Evolutionary conservation across 2,888 invertebrate species (phyloP), one percentile per base, ranked within the genome.

Genomic region (Tinea semifulvella): DNA sequence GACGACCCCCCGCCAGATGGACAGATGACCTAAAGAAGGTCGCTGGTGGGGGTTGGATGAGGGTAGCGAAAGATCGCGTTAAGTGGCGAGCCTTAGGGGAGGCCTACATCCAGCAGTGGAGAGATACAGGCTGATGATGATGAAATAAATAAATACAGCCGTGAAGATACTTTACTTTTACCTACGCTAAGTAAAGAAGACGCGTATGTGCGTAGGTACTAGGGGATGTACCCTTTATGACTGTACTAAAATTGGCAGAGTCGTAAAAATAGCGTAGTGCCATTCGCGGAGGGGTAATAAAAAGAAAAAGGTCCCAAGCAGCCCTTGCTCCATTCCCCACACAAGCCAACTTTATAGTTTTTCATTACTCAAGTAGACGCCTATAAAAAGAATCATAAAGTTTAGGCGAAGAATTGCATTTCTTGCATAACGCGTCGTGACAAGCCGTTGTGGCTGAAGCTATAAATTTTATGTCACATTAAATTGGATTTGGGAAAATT

Each of bases 291-390:
- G 58, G 51, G 47, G 56, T 58, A 65, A 71, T 77, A 75, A 77
- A 76, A 65, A 53, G 64, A 60, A 71, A 60, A 71, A 71, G 72
- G 72, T 68, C 65, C 68, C 40, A 66, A 61, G 66, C 73, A 65
- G 68, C 74, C 73, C 73, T 63, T 65, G 64, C 54, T 65, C 65
- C 64, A 71, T 71, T 67, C 71, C 40, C 73, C 75, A 65, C 66
- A 60, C 73, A 63, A 65, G 51, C 18, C 20, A 61, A 67, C 58
- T 75, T 77, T 70, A 77, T 77, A 73, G 76, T 75, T 75, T 76
- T 77, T 77, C 77, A 77, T 77, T 77, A 77, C 76, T 76, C 74
- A 74, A 77, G 75, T 75, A 76, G 76, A 76, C 63, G 66, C 55
- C 60, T 55, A 65, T 73, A 75, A 77, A 76, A 75, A 69, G 55